Evolutionary conservation across 2,113 vertebrate species (phyloP).

Genomic region (Lycocorax pyrrhopterus): DNA sequence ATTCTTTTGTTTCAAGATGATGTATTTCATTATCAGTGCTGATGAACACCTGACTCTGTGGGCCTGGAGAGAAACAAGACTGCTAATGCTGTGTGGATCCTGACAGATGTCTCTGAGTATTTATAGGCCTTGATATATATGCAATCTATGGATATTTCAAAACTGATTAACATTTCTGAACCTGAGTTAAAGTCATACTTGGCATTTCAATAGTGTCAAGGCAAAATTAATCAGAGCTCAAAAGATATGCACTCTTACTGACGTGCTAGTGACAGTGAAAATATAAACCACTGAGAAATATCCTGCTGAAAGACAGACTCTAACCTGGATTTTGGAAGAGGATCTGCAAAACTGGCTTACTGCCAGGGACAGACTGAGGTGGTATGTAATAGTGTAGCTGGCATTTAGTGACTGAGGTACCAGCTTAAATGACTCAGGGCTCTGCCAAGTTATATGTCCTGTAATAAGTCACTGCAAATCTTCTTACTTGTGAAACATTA

Average conservation of each 20-base stretch:
- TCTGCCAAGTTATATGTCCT: neutral
- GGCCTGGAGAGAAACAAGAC: neutral
- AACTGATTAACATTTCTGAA: constrained; percentile 27
- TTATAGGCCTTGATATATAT: neutral
- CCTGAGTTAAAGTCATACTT: constrained; percentile 1
- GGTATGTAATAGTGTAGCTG: neutral
- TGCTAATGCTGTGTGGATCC: neutral
- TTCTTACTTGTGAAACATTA: neutral
- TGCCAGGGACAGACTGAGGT: neutral
- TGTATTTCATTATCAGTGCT: neutral
- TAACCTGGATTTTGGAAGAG: neutral
- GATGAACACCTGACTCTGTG: neutral
- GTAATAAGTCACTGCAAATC: neutral
- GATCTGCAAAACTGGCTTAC: neutral
- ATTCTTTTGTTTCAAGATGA: neutral
- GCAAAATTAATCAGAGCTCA: constrained; percentile 6
- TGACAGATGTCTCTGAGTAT: neutral
- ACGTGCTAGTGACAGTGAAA: neutral
- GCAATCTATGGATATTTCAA: neutral
- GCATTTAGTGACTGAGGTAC: neutral
- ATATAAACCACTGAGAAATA: neutral
- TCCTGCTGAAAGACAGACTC: neutral
- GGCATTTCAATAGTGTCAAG: neutral
- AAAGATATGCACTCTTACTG: neutral
- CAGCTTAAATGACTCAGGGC: neutral